Percentiles rank a stretch among this genome's conserved stretches.
Evolutionary conservation across 2,113 vertebrate genomes (phyloP).

Genomic region (Xenus cinereus): DNA sequence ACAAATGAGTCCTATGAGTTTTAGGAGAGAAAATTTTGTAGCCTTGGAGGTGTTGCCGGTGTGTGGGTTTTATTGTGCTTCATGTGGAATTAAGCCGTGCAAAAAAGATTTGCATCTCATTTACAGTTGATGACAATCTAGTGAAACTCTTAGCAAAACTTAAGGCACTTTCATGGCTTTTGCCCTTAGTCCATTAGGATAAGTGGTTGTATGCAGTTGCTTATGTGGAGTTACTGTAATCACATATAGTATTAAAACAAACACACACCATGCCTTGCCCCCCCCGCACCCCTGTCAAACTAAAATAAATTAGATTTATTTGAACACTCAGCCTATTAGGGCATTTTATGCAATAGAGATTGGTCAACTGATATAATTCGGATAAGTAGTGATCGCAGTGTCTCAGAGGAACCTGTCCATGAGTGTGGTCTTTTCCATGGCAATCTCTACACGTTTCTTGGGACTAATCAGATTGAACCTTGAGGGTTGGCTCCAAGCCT

Average conservation of each 20-base stretch:
- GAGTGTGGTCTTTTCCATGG: neutral
- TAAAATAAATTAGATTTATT: neutral
- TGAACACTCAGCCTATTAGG: neutral
- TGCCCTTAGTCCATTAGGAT: neutral
- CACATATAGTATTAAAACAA: neutral
- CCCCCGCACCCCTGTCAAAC: accelerated
- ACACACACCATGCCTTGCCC: accelerated
- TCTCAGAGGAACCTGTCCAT: neutral
- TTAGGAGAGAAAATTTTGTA: neutral
- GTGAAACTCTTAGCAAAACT: neutral
- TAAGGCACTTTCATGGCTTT: neutral
- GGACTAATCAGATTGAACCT: neutral
- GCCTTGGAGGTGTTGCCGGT: neutral
- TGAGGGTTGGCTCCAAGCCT: neutral
- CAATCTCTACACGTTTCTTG: neutral
- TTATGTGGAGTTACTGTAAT: neutral
- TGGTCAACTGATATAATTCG: neutral
- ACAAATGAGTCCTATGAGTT: neutral
- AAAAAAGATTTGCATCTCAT: neutral
- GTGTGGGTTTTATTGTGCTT: neutral
- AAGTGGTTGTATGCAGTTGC: neutral
- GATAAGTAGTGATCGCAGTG: neutral
- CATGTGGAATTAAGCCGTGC: neutral
- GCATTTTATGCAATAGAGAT: neutral
- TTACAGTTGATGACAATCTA: neutral